These are phyloP conservation scores for Apostichopus parvimensis DNA, from an alignment of 35 echinoderm and acorn worm species.

Conservation along the genomic window DNA sequence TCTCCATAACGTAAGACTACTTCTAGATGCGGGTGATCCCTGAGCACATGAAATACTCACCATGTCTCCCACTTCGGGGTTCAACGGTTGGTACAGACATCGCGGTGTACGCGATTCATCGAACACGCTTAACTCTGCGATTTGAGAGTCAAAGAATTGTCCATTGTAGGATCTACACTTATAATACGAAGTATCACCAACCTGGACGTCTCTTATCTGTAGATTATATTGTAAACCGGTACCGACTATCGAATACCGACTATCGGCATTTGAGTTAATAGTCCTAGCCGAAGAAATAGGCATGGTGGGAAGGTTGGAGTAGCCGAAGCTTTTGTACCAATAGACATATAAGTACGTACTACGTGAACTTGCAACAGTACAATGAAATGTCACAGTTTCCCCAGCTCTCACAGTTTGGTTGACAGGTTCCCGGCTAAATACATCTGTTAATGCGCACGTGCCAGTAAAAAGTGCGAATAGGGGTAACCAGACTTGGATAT, in stretches of 20 bases:
- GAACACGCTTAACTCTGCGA: not conserved
- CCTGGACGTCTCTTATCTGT: not conserved
- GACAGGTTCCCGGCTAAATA: not conserved
- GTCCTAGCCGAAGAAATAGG: slow-evolving; percentile 1
- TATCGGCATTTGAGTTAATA: slow-evolving; percentile 12
- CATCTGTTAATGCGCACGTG: not conserved
- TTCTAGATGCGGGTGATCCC: not conserved
- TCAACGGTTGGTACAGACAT: not conserved
- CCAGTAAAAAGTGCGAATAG: not conserved
- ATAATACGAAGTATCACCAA: slow-evolving; percentile 18
- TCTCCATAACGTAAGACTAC: not conserved
- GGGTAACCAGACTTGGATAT: not conserved
- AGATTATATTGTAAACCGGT: slow-evolving; percentile 1
- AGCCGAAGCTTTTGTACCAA: slow-evolving; percentile 53
- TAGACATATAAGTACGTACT: not conserved
- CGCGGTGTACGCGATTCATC: slow-evolving; percentile 12
- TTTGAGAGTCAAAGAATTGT: not conserved
- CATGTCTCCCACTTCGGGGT: not conserved
- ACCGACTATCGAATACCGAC: slow-evolving; percentile 43
- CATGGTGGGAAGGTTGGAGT: not conserved
- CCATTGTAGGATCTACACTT: slow-evolving; percentile 30
- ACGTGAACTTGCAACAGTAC: not conserved
- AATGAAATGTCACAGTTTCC: slow-evolving; percentile 26
- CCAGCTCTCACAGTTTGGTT: slow-evolving; percentile 23
- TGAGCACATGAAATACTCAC: not conserved